Evolutionary conservation across 2,797 vertebrate genomes (phyloP), one percentile per base, ranked within the genome.

Genomic region (Orestias chungarensis): DNA sequence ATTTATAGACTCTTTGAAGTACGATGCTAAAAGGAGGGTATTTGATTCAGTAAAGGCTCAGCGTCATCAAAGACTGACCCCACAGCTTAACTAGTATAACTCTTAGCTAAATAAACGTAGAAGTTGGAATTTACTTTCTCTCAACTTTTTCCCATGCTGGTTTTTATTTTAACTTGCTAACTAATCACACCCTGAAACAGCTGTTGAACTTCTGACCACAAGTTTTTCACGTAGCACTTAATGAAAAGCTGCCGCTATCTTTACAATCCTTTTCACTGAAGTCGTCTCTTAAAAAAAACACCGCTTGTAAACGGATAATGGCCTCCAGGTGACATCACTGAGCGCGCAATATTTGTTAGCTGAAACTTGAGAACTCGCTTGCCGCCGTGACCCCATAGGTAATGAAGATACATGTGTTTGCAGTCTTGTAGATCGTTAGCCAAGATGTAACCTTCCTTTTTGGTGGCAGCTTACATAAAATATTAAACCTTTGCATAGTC

Each of bases 1-100:
- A 89, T 84, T 85, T 89, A 90, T 92, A 93, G 86, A 80, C 38
- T 43, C 74, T 68, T 71, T 83, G 90, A 38, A 89, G 91, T 59
- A 29, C 0, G 61, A 93, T 68, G 79, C 71, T 4, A 14, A 20
- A 69, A 40, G 69, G 72, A 79, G 70, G 61, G 61, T 59, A 55
- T 40, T 75, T 44, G 54, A 66, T 75, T 72, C 54, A 23, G 65
- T 66, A 86, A 81, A 81, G 57, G 65, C 49, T 65, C 23, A 1
- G 35, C 35, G 85, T 81, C 75, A 68, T 73, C 52, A 31, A 66
- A n/a, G 3, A 65, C 59, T 75, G 29, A 72, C 27, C 78, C 68
- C 43, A 1, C 29, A 52, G 66, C 50, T 54, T 38, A 42, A 43
- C 73, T 66, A 74, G 67, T 54, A 38, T 38, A 46, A 61, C 52